Base-by-base conservation (phyloP, 2,888 invertebrate genomes). In the Allygus modestus region DNA sequence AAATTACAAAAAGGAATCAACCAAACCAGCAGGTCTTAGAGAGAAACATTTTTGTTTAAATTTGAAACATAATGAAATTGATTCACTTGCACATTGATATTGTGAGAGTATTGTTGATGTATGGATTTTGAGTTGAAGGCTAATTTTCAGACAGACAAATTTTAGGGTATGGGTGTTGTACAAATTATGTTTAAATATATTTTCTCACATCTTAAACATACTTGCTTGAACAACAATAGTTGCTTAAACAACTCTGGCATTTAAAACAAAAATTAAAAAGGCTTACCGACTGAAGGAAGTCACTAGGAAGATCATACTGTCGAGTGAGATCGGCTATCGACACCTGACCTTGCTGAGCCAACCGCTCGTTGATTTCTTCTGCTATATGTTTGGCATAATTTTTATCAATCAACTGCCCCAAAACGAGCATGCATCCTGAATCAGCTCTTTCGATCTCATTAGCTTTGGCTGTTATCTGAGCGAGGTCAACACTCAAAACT, bases 361-460 rank as follows among this genome's bases (percentile, higher is more conserved):
- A 91, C 88, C 95, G 96, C 89, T 98, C 98, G 92, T 99, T 98
- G n/a, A 99, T 95, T 91, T 98, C 98, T 88, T 96, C 94, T 1
- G 97, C 96, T 87, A 99, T 93, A 89, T 94, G 94, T 86, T 94
- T 94, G 84, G 97, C 92, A 89, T 99, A 99, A 83, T 93, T 93
- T 88, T 95, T 94, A 88, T 97, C 95, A 86, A 99, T 96, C 11
- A 99, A 92, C 90, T 99, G 98, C 0, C 99, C 99, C 75, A 98
- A 93, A 86, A 98, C 94, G 7, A 97, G 92, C 88, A 94, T 94
- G 0, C 97, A 92, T 84, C 94, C 93, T 88, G 94, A 94, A 86
- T 95, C 94, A 31, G 92, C 91, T 89, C 94, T 94, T 51, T 95
- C 92, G 75, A 99, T 94, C 86, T 97, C 96, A 83, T 92, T 91